Conservation (phyloP, 2,113 vertebrate genomes). For the Spea multiplicata region DNA sequence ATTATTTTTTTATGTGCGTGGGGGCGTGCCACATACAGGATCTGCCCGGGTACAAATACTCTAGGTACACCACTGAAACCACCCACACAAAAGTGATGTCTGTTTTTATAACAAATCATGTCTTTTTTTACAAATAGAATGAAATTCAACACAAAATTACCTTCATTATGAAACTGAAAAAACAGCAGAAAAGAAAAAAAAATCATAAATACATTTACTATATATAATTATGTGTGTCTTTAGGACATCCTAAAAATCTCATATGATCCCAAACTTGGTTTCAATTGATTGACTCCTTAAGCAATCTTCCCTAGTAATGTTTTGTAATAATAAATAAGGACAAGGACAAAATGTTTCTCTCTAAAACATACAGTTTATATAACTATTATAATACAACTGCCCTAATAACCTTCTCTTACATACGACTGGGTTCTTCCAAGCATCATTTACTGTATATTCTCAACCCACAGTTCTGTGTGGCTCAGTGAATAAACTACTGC, state of each 20-base stretch:
- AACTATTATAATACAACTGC: slow-evolving; percentile 50
- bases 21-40: no score
- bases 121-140: no score
- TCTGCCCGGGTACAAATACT: no score
- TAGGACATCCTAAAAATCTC: slow-evolving; percentile 78
- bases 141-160: no score
- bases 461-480: slow-evolving; percentile 66
- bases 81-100: no score
- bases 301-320: slow-evolving; percentile 72
- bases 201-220: no score
- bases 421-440: slow-evolving; percentile 47
- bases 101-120: no score
- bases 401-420: slow-evolving; percentile 49
- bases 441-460: slow-evolving; percentile 65
- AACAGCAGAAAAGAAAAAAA: no score
- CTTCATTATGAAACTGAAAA: no score
- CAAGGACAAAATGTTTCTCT: slow-evolving; percentile 61
- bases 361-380: slow-evolving; percentile 45
- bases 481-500: slow-evolving; percentile 81
- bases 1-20: no score
- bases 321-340: slow-evolving; percentile 79
- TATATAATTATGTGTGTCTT: no score
- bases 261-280: slow-evolving; percentile 85
- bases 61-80: no score
- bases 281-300: slow-evolving; percentile 85